These are phyloP conservation scores for Morpho deidamia DNA, from an alignment of 2,888 invertebrate species.

Conservation along the genomic window DNA sequence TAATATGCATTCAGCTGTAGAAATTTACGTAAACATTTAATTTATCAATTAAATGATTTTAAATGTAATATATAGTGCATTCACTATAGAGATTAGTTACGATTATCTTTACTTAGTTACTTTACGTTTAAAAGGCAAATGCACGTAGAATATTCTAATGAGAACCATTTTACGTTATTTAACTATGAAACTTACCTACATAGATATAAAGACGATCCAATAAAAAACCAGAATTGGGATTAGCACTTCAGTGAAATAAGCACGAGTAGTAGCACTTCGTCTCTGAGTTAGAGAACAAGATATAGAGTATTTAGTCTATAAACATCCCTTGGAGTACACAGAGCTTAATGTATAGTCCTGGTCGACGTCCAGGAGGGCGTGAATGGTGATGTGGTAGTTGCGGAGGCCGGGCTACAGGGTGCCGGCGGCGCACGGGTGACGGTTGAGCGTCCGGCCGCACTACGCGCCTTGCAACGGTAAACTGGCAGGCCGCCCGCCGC, in stretches of 20 bases:
- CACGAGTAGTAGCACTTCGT: conserved; percentile 72
- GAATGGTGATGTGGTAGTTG: conserved; percentile 35
- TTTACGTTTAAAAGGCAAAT: conserved; percentile 15
- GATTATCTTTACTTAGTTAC: conserved; percentile 10
- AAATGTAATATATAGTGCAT: neutral
- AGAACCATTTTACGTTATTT: conserved; percentile 5
- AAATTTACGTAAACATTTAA: too few species aligned
- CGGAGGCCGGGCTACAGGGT: conserved; percentile 46
- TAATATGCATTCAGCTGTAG: too few species aligned
- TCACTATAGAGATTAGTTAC: conserved; percentile 25
- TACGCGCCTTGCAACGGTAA: conserved; percentile 78
- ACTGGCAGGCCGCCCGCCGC: conserved; percentile 68
- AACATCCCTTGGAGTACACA: conserved; percentile 47
- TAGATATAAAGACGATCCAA: conserved; percentile 63
- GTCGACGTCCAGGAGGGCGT: conserved; percentile 39
- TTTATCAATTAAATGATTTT: too few species aligned
- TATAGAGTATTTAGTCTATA: conserved; percentile 41
- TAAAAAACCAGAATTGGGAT: conserved; percentile 66
- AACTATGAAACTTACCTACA: conserved; percentile 49
- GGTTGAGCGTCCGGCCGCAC: conserved; percentile 72
- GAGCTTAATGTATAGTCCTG: conserved; percentile 37
- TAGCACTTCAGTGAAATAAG: conserved; percentile 70
- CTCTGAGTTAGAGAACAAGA: conserved; percentile 50
- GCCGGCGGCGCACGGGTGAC: conserved; percentile 71
- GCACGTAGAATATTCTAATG: conserved; percentile 9